phyloP scores from a whole-genome alignment of 2,113 vertebrate genomes.

The Pundamilia nyererei region DNA sequence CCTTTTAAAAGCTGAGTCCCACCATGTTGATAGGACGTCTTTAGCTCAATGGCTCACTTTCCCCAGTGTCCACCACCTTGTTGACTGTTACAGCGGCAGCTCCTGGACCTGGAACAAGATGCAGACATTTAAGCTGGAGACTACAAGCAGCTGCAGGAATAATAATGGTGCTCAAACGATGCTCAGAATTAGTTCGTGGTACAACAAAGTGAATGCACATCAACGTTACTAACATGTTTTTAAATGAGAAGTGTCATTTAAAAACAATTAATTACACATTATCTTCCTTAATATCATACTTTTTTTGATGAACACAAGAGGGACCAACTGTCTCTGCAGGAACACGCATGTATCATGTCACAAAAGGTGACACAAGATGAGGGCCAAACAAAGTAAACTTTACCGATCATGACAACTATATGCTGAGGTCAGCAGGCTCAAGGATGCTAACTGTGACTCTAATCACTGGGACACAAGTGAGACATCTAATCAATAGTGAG shows the following conservation, averaged over 20 bases:
- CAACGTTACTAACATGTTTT: neutral
- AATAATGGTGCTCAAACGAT: neutral
- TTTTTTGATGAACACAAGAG: neutral
- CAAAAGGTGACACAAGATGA: neutral
- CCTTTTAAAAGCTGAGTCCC: neutral
- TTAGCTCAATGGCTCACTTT: neutral
- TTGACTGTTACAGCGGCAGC: neutral
- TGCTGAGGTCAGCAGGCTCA: neutral
- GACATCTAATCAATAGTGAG: neutral
- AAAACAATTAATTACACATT: slow-evolving; percentile 27
- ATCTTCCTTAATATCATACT: neutral
- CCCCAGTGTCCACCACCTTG: neutral
- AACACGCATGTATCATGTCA: neutral
- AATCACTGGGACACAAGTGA: slow-evolving; percentile 23
- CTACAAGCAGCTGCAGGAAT: neutral
- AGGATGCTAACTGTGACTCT: neutral
- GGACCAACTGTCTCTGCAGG: neutral
- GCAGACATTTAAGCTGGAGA: neutral
- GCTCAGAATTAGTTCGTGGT: neutral
- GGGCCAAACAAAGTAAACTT: neutral
- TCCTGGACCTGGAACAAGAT: neutral
- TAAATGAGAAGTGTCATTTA: slow-evolving; percentile 12
- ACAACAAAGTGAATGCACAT: neutral
- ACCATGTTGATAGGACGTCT: neutral
- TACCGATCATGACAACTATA: neutral